Base-by-base conservation (phyloP, 2,888 invertebrate genomes). In the Frankliniella fusca region DNA sequence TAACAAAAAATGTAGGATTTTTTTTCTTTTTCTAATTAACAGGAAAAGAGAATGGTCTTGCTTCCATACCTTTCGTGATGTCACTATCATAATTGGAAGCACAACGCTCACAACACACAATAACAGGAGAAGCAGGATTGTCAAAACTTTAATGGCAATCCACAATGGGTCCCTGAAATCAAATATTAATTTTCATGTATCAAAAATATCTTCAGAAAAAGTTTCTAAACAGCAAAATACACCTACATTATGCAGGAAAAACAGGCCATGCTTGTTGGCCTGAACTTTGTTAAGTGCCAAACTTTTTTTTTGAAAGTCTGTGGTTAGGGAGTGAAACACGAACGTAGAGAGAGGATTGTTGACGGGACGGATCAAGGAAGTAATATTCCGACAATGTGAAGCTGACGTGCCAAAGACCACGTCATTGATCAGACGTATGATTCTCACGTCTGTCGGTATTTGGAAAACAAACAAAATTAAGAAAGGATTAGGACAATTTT, bases 11-110 rank as follows among this genome's bases (percentile, higher is more conserved):
- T 27, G 10, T 27, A 76, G 38, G 38, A 5, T 38, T 38, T 38
- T 38, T 38, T 38, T 38, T 38, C 5, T 38, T 38, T 38, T 2
- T 0, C 23, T 10, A 10, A 23, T 0, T 8, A 76, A 27, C 10
- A 76, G 2, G 9, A 27, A 10, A 27, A 12, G 23, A 27, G 38
- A 76, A 76, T 76, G 12, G 27, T 12, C 9, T 9, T 12, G 12
- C 3, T 76, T 23, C 27, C 70, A 27, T 9, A 76, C 70, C 70
- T 76, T 76, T 10, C 70, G 70, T 76, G 70, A 76, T 5, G 70
- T 76, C 12, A 76, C 70, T 27, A 76, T 76, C 70, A 76, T 76
- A 27, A 76, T 76, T 23, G 70, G 70, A 27, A 76, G 70, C 12
- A 76, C 70, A 0, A 76, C 27, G 27, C 27, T 76, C 9, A 76